phyloP scores from a whole-genome alignment of 1,140 invertebrate genomes.

The Homalodisca vitripennis region DNA sequence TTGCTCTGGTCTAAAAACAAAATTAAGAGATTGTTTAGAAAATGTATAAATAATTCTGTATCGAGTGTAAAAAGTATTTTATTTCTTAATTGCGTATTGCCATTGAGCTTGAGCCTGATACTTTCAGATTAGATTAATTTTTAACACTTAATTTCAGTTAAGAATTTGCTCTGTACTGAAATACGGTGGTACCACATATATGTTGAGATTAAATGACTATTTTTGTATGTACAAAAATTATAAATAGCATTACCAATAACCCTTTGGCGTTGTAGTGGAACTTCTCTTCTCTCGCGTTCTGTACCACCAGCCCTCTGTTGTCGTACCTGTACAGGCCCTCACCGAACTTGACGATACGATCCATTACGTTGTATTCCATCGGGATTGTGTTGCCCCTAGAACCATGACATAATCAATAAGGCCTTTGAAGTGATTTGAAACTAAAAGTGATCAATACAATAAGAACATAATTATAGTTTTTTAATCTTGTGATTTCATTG shows the following conservation, averaged over 20 bases:
- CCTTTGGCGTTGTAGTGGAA: slow-evolving; percentile 95
- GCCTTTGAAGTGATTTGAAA: neutral
- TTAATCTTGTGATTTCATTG: too few species aligned
- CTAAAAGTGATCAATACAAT: too few species aligned
- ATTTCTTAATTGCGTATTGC: too few species aligned
- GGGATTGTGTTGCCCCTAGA: slow-evolving; percentile 81
- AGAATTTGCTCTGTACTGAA: too few species aligned
- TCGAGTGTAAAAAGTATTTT: too few species aligned
- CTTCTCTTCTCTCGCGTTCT: slow-evolving; percentile 88
- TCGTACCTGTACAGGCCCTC: slow-evolving; percentile 90
- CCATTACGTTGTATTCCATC: slow-evolving; percentile 88
- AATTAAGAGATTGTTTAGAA: too few species aligned
- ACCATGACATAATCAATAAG: slow-evolving; percentile 30
- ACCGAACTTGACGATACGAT: slow-evolving; percentile 86
- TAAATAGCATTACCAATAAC: slow-evolving; percentile 55
- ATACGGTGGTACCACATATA: too few species aligned
- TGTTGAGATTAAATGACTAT: too few species aligned
- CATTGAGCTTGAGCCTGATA: too few species aligned
- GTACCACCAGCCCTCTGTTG: slow-evolving; percentile 81
- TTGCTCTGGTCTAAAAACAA: slow-evolving; percentile 64
- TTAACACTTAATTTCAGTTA: too few species aligned
- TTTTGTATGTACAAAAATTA: neutral
- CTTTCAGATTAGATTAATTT: neutral
- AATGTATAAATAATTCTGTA: too few species aligned
- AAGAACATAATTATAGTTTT: too few species aligned